Percentiles rank a stretch among this genome's conserved stretches.
Conservation (phyloP, 2,797 vertebrate species). For the Acanthurus lineatus region DNA sequence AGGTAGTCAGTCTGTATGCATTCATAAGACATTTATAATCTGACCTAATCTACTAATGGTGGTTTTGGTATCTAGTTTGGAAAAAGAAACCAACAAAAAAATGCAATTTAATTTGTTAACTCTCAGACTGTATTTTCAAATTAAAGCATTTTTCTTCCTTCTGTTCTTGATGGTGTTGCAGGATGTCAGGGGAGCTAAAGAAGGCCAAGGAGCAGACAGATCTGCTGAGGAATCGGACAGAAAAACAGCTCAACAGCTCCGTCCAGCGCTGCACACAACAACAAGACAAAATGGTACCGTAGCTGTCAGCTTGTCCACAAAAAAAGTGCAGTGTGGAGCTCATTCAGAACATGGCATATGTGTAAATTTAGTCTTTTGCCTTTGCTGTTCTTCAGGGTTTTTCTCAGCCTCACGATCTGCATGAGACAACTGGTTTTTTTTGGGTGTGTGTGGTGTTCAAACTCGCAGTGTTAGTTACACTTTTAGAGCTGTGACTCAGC, state of each 20-base stretch:
- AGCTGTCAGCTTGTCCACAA: neutral
- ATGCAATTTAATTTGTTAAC: neutral
- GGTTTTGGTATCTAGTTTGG: neutral
- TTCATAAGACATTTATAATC: constrained; percentile 2
- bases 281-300: constrained; percentile 81
- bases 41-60: neutral
- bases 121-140: constrained; percentile 1
- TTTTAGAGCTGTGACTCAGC: constrained; percentile 23
- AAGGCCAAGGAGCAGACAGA: constrained; percentile 79
- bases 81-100: neutral
- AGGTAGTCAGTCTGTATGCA: neutral
- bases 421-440: neutral
- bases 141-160: neutral
- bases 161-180: constrained; percentile 56
- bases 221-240: constrained; percentile 81
- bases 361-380: neutral
- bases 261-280: constrained; percentile 71
- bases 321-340: neutral
- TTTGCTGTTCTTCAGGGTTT: neutral
- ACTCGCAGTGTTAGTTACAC: neutral
- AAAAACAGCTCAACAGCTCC: constrained; percentile 74
- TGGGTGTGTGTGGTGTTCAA: neutral
- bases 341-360: neutral
- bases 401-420: neutral
- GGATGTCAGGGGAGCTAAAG: constrained; percentile 78